Evolutionary conservation across 2,888 invertebrate genomes (phyloP).

Genomic region (Marasmarcha lunaedactyla): DNA sequence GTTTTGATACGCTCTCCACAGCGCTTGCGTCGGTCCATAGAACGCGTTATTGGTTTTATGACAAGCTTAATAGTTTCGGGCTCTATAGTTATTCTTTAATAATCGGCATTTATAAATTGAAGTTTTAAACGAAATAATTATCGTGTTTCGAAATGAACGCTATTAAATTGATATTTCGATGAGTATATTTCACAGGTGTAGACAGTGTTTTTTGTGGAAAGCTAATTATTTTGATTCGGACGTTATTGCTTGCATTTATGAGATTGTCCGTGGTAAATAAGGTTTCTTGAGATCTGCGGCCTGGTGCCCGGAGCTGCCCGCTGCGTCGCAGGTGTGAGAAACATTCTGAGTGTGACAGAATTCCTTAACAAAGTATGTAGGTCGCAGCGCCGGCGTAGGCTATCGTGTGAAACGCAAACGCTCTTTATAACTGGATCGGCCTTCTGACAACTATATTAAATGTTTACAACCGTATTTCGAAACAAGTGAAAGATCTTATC

Average conservation of each 20-base stretch:
- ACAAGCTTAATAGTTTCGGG: not conserved
- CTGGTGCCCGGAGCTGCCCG: no score
- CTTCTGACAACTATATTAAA: constrained; percentile 48
- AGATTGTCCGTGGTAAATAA: no score
- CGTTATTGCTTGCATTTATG: no score
- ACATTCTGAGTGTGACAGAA: constrained; percentile 1
- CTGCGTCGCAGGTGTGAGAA: not conserved
- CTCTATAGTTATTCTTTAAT: not conserved
- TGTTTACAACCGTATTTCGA: constrained; percentile 7
- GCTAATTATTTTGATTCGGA: no score
- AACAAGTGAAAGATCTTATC: constrained; percentile 7
- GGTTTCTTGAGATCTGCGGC: no score
- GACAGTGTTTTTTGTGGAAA: not conserved
- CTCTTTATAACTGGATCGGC: constrained; percentile 15
- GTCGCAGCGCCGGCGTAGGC: constrained; percentile 21
- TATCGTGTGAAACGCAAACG: constrained; percentile 59
- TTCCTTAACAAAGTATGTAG: constrained; percentile 25
- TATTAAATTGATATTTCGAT: not conserved
- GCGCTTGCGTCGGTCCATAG: not conserved
- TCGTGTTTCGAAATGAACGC: not conserved
- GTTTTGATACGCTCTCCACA: not conserved
- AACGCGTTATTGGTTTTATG: not conserved
- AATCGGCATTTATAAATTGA: constrained; percentile 1
- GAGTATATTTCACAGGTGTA: not conserved
- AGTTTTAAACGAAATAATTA: not conserved